Conservation (phyloP, 2,888 invertebrate genomes). For the Mechanitis messenoides region DNA sequence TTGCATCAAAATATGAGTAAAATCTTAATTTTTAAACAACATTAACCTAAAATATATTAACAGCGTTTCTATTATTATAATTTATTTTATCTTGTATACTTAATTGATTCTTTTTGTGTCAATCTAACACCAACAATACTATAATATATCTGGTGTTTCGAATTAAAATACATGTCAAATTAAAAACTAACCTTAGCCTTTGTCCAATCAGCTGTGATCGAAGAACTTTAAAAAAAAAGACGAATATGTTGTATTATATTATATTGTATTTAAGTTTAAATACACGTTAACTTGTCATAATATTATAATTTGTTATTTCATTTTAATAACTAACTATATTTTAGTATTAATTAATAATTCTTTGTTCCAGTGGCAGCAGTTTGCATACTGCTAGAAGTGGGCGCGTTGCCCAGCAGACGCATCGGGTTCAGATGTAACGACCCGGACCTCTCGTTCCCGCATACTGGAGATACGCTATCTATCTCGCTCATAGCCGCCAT, state of each 20-base stretch:
- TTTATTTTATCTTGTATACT: background rate
- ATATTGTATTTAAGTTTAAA: too few species aligned
- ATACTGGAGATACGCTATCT: constrained; percentile 81
- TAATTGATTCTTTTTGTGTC: constrained; percentile 1
- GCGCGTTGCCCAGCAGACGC: constrained; percentile 77
- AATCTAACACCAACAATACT: too few species aligned
- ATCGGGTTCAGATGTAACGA: constrained; percentile 84
- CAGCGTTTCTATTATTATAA: background rate
- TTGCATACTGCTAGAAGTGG: constrained; percentile 79
- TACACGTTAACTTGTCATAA: too few species aligned
- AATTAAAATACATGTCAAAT: too few species aligned
- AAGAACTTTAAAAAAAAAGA: too few species aligned
- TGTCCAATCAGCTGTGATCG: too few species aligned
- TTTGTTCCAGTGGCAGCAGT: constrained; percentile 73
- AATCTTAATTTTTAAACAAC: background rate
- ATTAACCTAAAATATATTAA: background rate
- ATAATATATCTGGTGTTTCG: too few species aligned
- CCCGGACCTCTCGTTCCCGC: constrained; percentile 80
- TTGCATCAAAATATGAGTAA: background rate
- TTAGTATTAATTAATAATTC: constrained; percentile 11
- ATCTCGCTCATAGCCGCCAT: constrained; percentile 72
- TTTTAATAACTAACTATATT: background rate
- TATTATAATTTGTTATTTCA: too few species aligned
- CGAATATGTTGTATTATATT: too few species aligned
- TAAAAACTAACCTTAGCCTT: too few species aligned